Evolutionary conservation across 2,797 vertebrate genomes (phyloP).

Genomic region (Crax fasciolata): DNA sequence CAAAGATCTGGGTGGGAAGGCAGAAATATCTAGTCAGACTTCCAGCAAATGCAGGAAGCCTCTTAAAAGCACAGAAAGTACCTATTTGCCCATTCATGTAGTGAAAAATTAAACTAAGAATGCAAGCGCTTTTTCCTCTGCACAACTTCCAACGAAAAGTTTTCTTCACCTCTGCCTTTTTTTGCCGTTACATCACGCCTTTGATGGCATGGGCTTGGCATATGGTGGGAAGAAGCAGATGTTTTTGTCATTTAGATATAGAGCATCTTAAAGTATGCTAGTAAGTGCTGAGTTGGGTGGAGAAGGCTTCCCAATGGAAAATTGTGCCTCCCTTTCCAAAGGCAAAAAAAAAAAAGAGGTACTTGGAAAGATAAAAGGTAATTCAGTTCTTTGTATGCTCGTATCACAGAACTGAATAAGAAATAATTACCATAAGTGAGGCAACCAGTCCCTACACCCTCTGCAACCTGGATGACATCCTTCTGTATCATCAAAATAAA

Average conservation of each 20-base stretch:
- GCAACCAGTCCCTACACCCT: slow-evolving; percentile 70
- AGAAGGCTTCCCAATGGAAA: slow-evolving; percentile 16
- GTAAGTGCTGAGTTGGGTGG: not conserved
- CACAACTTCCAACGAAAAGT: not conserved
- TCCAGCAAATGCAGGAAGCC: not conserved
- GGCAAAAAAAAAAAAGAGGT: not conserved
- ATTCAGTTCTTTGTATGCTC: slow-evolving; percentile 47
- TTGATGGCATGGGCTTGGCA: slow-evolving; percentile 8
- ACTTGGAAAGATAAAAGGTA: slow-evolving; percentile 51
- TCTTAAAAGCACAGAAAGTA: not conserved
- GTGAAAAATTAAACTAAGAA: not conserved
- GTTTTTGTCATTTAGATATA: not conserved
- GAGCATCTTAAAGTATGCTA: not conserved
- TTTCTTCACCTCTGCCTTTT: not conserved
- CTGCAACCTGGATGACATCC: slow-evolving; percentile 62
- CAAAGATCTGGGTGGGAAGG: not conserved
- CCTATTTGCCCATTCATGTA: not conserved
- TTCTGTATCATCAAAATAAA: slow-evolving; percentile 72
- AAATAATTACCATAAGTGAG: slow-evolving; percentile 68
- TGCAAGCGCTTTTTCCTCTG: not conserved
- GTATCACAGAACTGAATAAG: slow-evolving; percentile 24
- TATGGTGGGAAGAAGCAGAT: not conserved
- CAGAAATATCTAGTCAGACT: not conserved
- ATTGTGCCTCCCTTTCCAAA: not conserved
- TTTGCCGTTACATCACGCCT: not conserved